Evolutionary conservation across 2,888 invertebrate genomes (phyloP).

Genomic region (Chymomyza procnemis): DNA sequence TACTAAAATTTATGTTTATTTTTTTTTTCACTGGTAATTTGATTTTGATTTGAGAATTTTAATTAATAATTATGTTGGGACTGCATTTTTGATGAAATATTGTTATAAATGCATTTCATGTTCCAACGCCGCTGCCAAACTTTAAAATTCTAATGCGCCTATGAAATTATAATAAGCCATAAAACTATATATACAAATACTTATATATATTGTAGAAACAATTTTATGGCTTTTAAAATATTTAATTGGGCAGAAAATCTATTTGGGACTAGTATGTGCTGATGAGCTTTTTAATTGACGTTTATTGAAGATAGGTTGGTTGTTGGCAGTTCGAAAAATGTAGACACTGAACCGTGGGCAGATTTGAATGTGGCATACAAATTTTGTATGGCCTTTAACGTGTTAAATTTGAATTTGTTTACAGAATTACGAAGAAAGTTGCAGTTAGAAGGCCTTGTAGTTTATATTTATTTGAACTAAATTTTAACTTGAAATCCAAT

Average conservation of each 20-base stretch:
- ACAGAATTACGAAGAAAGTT: no score
- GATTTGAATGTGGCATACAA: conserved; percentile 13
- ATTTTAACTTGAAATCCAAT: no score
- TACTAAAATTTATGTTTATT: conserved; percentile 59
- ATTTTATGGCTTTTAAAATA: conserved; percentile 59
- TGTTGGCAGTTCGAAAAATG: neutral
- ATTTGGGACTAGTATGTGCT: neutral
- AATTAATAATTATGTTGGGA: conserved; percentile 67
- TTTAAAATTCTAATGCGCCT: neutral
- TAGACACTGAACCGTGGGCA: conserved; percentile 36
- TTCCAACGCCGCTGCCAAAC: neutral
- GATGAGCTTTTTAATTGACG: conserved; percentile 29
- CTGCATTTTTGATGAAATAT: conserved; percentile 58
- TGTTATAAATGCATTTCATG: conserved; percentile 21
- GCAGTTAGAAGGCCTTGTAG: neutral
- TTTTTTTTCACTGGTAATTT: conserved; percentile 67
- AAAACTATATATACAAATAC: neutral
- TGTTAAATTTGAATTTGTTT: neutral
- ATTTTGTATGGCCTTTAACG: neutral
- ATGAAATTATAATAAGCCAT: neutral
- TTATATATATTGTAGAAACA: conserved; percentile 34
- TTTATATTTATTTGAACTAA: no score
- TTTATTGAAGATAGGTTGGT: neutral
- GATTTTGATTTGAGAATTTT: conserved; percentile 74
- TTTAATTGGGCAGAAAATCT: conserved; percentile 52